phyloP scores from a whole-genome alignment of 2,113 vertebrate genomes.

The Canis aureus region DNA sequence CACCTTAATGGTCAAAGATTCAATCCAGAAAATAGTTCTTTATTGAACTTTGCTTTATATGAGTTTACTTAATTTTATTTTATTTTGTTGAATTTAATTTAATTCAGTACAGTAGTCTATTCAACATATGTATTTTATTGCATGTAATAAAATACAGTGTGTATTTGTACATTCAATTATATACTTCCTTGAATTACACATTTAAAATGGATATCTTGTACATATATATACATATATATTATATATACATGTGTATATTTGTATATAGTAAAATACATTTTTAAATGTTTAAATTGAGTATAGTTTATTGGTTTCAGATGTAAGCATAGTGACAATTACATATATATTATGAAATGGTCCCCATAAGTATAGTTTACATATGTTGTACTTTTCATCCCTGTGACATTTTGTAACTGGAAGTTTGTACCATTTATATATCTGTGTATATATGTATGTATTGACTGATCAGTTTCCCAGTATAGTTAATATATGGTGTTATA shows the following conservation, averaged over 20 bases:
- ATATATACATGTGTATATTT: not conserved
- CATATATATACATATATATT: not conserved
- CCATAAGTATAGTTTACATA: not conserved
- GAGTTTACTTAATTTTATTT: conserved; percentile 50
- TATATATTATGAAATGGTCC: not conserved
- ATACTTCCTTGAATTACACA: not conserved
- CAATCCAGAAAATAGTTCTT: conserved; percentile 1
- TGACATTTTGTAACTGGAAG: not conserved
- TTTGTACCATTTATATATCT: not conserved
- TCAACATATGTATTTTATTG: conserved; percentile 47
- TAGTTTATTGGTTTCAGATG: not conserved
- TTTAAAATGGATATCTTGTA: not conserved
- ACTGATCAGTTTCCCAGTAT: not conserved
- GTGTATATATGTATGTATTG: not conserved
- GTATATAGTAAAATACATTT: not conserved
- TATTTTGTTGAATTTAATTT: not conserved
- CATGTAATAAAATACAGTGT: not conserved
- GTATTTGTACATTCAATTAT: not conserved
- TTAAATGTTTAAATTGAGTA: not conserved
- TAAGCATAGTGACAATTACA: not conserved
- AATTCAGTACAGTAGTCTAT: not conserved
- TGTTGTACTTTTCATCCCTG: not conserved
- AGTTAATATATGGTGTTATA: not conserved
- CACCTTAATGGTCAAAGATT: conserved; percentile 25
- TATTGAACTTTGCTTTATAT: conserved; percentile 24